Evolutionary conservation across 2,888 invertebrate species (phyloP), one percentile per base, ranked within the genome.

Genomic region (Cheilosia scutellata): DNA sequence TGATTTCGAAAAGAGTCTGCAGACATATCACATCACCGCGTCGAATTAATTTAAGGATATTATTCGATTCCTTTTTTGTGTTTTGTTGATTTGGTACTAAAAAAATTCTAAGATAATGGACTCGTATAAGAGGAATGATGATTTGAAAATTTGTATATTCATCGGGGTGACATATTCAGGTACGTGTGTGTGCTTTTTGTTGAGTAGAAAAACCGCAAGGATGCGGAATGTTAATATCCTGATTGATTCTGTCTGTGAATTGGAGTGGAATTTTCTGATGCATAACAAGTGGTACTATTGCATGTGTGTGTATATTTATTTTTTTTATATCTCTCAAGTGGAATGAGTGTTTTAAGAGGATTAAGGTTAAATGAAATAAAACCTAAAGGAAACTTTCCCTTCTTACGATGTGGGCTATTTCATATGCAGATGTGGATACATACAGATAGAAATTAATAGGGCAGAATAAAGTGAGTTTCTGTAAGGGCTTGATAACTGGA

Each of bases 201-300:
- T 58, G 60, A 44, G 75, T 33, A 62, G 51, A 33, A 63, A 33
- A 76, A 70, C 71, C 62, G 71, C 84, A 86, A 55, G 62, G 86
- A 77, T 86, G 68, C 72, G 77, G 72, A 82, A 86, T 77, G 62
- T 77, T 72, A 86, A 82, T 86, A 86, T 82, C 76, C 86, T 82
- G 86, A 86, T 86, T 86, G 86, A 77, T 86, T 62, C 57, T 82
- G 80, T 62, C 49, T 68, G 76, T 63, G 77, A 82, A 77, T 86
- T 86, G 72, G 53, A 80, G 76, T 76, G 66, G 63, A 86, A 76
- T 72, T 63, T 68, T 51, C 40, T 72, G 86, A 68, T 68, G 82
- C 82, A 68, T 86, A 80, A 80, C 76, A 82, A 86, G 66, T 57
- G 60, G 44, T 63, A n/a, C n/a, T n/a, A 79, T 80, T 72, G 60